A percentile compares a stretch with the other conserved stretches of the same genome.
These are phyloP conservation scores for Oopsacas minuta DNA, from an alignment of 37 sponge, comb jelly and placozoan species.

Conservation along the genomic window DNA sequence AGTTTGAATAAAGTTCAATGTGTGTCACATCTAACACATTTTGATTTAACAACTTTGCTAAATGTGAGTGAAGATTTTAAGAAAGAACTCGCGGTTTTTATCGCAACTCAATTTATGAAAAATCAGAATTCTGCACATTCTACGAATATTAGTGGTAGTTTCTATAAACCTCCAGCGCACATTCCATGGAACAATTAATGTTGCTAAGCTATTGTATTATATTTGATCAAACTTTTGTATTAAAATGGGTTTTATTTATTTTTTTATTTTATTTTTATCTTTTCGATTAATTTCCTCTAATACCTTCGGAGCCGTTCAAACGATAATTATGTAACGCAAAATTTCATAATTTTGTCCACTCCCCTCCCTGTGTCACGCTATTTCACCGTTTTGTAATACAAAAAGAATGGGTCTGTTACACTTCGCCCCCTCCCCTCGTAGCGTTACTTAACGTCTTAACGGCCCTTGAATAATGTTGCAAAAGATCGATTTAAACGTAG, in stretches of 20 bases:
- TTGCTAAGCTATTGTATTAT: not conserved
- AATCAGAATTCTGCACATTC: not conserved
- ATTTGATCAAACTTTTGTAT: too few relatives aligned
- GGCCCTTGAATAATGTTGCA: too few relatives aligned
- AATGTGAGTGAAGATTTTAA: not conserved
- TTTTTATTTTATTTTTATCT: not conserved
- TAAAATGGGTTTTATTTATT: not conserved
- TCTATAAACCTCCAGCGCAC: not conserved
- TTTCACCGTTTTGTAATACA: too few relatives aligned
- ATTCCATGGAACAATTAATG: not conserved
- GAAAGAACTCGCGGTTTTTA: not conserved
- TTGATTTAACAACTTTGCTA: not conserved
- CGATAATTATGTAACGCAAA: too few relatives aligned
- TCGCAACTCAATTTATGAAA: slow-evolving; percentile 4
- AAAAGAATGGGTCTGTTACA: too few relatives aligned
- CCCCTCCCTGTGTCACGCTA: too few relatives aligned
- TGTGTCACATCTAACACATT: not conserved
- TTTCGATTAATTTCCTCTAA: too few relatives aligned
- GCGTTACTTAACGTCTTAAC: too few relatives aligned
- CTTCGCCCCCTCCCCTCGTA: too few relatives aligned
- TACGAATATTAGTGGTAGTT: not conserved
- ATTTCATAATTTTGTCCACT: too few relatives aligned
- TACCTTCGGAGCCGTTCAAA: too few relatives aligned
- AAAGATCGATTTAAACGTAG: too few relatives aligned
- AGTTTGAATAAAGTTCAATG: not conserved